Evolutionary conservation across 2,888 invertebrate species (phyloP).

Genomic region (Scaeva pyrastri): DNA sequence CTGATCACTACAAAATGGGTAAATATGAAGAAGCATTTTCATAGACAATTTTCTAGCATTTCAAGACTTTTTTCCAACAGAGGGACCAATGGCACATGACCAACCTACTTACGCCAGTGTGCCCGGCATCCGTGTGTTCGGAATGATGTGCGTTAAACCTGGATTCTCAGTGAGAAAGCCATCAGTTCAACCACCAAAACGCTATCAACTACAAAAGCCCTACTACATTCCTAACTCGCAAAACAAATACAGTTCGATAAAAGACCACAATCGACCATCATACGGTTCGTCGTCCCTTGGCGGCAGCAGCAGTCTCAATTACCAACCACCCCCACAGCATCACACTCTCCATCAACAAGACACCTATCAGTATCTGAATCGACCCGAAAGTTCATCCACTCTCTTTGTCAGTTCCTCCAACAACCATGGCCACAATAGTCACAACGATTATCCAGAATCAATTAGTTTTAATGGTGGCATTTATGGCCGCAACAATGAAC

Average conservation of each 20-base stretch:
- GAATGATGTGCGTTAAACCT: slow-evolving; percentile 94
- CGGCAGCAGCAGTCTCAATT: slow-evolving; percentile 77
- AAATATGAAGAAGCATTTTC: slow-evolving; percentile 79
- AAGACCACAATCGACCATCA: slow-evolving; percentile 72
- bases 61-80: slow-evolving; percentile 84
- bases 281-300: slow-evolving; percentile 76
- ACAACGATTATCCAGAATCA: slow-evolving; percentile 81
- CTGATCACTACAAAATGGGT: slow-evolving; percentile 93
- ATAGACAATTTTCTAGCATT: neutral
- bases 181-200: slow-evolving; percentile 82
- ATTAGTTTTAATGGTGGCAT: slow-evolving; percentile 81
- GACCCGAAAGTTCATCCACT: slow-evolving; percentile 81
- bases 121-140: slow-evolving; percentile 96
- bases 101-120: slow-evolving; percentile 97
- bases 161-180: slow-evolving; percentile 83
- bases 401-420: slow-evolving; percentile 70
- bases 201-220: slow-evolving; percentile 83
- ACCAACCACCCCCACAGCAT: slow-evolving; percentile 78
- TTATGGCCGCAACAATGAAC: slow-evolving; percentile 83
- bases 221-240: slow-evolving; percentile 81
- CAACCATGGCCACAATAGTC: slow-evolving; percentile 77
- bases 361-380: slow-evolving; percentile 82
- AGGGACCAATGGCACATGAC: slow-evolving; percentile 97
- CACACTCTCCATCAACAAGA: slow-evolving; percentile 78
- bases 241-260: slow-evolving; percentile 77